Evolutionary conservation across 2,113 vertebrate genomes (phyloP).

Genomic region (Pardalotus punctatus): DNA sequence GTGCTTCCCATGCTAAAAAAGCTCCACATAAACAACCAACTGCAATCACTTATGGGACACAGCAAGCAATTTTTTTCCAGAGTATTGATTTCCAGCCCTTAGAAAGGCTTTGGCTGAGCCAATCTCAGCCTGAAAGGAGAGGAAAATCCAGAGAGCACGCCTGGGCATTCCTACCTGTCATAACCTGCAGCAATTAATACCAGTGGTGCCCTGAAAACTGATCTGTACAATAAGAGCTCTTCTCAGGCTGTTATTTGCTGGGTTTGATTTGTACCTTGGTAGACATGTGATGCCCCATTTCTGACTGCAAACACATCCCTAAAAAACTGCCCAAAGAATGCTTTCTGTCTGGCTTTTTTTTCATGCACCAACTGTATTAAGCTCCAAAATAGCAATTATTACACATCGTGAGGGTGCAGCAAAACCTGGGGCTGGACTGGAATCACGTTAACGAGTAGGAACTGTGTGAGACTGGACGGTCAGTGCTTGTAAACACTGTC

Average conservation of each 20-base stretch:
- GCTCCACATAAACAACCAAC: not conserved
- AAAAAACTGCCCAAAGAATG: not conserved
- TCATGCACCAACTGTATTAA: not conserved
- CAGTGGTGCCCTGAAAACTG: not conserved
- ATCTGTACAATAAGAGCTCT: not conserved
- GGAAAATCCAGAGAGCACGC: not conserved
- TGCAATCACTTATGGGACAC: not conserved
- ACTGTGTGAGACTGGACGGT: not conserved
- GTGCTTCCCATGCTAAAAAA: not conserved
- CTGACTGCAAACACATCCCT: not conserved
- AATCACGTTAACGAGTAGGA: not conserved
- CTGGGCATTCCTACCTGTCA: constrained; percentile 28
- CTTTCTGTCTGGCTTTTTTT: accelerated
- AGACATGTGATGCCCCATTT: not conserved
- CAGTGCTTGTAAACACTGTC: constrained; percentile 19
- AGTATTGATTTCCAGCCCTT: not conserved
- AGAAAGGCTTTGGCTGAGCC: not conserved
- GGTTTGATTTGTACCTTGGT: not conserved
- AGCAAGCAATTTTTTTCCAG: not conserved
- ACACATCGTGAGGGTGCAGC: not conserved
- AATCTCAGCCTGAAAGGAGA: not conserved
- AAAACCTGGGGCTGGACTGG: not conserved
- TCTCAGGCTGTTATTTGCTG: not conserved
- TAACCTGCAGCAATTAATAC: constrained; percentile 13
- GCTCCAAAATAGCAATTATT: not conserved